Base-by-base conservation (phyloP, 2,888 invertebrate species). In the Synanthedon tipuliformis region DNA sequence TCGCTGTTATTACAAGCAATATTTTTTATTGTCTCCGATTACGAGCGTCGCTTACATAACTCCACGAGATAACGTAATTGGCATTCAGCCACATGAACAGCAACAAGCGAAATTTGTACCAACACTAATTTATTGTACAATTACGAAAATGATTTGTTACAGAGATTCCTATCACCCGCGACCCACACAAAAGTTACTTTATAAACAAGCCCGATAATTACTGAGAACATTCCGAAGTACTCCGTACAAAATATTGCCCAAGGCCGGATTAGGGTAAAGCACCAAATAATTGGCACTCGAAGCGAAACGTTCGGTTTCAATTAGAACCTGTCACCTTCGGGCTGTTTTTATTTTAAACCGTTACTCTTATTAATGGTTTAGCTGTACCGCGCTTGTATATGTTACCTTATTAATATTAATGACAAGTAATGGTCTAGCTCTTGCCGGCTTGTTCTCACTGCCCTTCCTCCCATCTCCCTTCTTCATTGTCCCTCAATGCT, bases 61-160 rank as follows among this genome's bases (percentile, higher is more conserved):
- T 45, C 13, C 34, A 34, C 15, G 13, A n/a, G 45, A 45, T 45
- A 45, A 45, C 12, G 15, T 45, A 13, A 45, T 13, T 45, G 45
- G 45, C 13, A 34, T 34, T 34, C 34, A 45, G 13, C 13, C 45
- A 13, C 45, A 45, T 15, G 15, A 45, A 45, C 15, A 13, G 45
- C 45, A 45, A 45, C 45, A 15, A 45, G 45, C 45, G 15, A 45
- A 45, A 45, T 45, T 45, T 63, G 63, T 60, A 62, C 62, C 59
- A 56, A 63, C 62, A 68, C 64, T 74, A 75, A 45, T 45, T 73
- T 70, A 65, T 57, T 63, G 51, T 58, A 66, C 72, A 71, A 71
- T 75, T 71, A 74, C 62, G 57, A 64, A 68, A 70, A 69, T 73
- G 67, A 71, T 74, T 73, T 73, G 71, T 70, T 57, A 61, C 61